These are phyloP conservation scores for Diplazon laetatorius DNA, from an alignment of 2,888 invertebrate genomes.

Conservation along the genomic window DNA sequence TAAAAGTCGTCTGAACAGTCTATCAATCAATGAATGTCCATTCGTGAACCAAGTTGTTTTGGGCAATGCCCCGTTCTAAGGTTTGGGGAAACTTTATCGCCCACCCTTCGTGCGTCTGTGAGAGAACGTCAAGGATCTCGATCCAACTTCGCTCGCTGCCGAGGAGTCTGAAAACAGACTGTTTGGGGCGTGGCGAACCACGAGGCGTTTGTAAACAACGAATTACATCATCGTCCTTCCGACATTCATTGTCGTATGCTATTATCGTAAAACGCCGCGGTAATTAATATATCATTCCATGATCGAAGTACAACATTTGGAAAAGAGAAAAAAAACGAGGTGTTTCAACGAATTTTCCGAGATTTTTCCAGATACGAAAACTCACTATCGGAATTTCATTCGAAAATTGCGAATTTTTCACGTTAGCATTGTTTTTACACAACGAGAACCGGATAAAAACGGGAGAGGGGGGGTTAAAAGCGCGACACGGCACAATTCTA, in stretches of 20 bases:
- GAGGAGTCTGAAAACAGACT: not conserved
- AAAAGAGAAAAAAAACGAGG: too few relatives aligned
- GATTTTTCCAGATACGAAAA: not conserved
- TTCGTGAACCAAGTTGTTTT: slow-evolving; percentile 43
- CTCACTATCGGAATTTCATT: slow-evolving; percentile 14
- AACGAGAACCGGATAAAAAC: not conserved
- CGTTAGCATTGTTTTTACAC: slow-evolving; percentile 26
- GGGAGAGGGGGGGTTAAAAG: slow-evolving; percentile 4
- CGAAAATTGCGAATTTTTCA: slow-evolving; percentile 26
- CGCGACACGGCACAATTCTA: slow-evolving; percentile 63
- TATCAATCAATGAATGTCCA: too few relatives aligned
- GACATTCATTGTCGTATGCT: not conserved
- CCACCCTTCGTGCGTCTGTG: slow-evolving; percentile 1
- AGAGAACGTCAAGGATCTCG: slow-evolving; percentile 66
- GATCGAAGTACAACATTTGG: too few relatives aligned
- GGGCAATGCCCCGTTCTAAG: slow-evolving; percentile 70
- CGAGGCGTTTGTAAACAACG: slow-evolving; percentile 74
- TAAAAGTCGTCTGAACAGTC: too few relatives aligned
- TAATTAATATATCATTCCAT: too few relatives aligned
- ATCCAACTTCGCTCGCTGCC: slow-evolving; percentile 52
- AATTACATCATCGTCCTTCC: slow-evolving; percentile 41
- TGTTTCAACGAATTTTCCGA: not conserved
- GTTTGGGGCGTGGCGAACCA: slow-evolving; percentile 66
- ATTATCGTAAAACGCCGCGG: too few relatives aligned
- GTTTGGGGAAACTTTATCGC: slow-evolving; percentile 75